These are phyloP conservation scores for Morone chrysops DNA, from an alignment of 2,113 vertebrate species.

Conservation along the genomic window DNA sequence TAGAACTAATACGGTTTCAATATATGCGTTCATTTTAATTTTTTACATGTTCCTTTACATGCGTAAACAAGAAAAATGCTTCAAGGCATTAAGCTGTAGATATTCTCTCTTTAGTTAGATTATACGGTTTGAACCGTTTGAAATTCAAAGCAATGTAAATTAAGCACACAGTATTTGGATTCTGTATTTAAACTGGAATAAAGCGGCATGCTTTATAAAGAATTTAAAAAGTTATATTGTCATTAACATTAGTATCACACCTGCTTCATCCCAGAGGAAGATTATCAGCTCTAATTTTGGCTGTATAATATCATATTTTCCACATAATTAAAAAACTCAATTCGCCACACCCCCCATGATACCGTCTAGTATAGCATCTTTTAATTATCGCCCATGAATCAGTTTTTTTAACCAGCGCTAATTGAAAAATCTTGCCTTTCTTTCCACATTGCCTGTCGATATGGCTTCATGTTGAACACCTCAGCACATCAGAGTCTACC, in stretches of 20 bases:
- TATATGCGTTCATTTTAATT: background rate
- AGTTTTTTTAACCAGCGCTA: background rate
- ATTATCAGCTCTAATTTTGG: conserved; percentile 32
- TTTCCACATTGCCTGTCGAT: background rate
- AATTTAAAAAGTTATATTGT: conserved; percentile 2
- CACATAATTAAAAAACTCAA: conserved; percentile 35
- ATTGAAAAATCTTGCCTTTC: conserved; percentile 32
- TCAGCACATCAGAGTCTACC: conserved; percentile 53
- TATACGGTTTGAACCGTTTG: background rate
- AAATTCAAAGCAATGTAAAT: conserved; percentile 2
- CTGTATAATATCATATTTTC: conserved; percentile 33
- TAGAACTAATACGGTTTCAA: background rate
- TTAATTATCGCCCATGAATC: conserved; percentile 31
- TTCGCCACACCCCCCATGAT: conserved; percentile 45
- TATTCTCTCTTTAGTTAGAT: background rate
- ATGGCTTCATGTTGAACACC: conserved; percentile 37
- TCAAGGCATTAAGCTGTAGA: background rate
- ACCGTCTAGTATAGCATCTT: conserved; percentile 25
- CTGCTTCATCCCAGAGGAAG: conserved; percentile 12
- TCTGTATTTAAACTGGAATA: background rate
- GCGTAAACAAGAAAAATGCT: background rate
- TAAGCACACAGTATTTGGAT: conserved; percentile 10
- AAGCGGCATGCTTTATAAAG: background rate
- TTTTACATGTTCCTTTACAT: background rate
- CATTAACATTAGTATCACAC: conserved; percentile 23